Conservation (phyloP, 2,888 invertebrate species). For the Ptychoptera contaminata region DNA sequence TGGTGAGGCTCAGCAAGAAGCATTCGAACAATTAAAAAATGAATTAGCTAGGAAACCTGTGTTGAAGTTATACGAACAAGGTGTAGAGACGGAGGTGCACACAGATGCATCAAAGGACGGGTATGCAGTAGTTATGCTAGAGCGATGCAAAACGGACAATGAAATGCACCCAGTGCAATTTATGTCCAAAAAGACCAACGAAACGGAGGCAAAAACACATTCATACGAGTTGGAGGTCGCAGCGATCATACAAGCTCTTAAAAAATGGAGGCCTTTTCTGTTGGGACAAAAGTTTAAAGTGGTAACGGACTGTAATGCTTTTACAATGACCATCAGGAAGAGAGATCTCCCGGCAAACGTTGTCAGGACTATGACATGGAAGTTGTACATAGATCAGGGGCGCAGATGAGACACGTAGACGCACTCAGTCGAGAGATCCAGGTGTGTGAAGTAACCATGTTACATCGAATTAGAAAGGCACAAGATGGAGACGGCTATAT, state of each 20-base stretch:
- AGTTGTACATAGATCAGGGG: too few species aligned
- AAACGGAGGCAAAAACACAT: constrained; percentile 14
- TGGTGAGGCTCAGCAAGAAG: background rate
- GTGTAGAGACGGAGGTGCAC: constrained; percentile 13
- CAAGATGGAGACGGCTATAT: background rate
- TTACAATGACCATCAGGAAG: constrained; percentile 13
- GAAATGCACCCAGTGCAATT: too few species aligned
- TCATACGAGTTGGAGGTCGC: too few species aligned
- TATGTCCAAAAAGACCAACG: constrained; percentile 14
- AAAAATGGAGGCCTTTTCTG: background rate
- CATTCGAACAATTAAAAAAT: background rate
- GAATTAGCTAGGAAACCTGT: background rate
- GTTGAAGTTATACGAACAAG: constrained; percentile 12
- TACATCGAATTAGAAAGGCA: background rate
- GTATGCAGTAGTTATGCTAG: constrained; percentile 14
- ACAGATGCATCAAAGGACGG: constrained; percentile 16
- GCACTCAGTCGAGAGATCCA: background rate
- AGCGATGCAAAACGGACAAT: too few species aligned
- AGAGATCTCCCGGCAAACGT: too few species aligned
- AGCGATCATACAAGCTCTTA: background rate
- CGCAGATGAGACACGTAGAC: too few species aligned
- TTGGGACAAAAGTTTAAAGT: constrained; percentile 10
- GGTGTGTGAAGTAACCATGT: background rate
- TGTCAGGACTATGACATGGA: too few species aligned
- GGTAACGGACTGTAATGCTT: constrained; percentile 15